These are phyloP conservation scores for Meriones unguiculatus DNA, from an alignment of 2,113 vertebrate genomes.

Conservation along the genomic window DNA sequence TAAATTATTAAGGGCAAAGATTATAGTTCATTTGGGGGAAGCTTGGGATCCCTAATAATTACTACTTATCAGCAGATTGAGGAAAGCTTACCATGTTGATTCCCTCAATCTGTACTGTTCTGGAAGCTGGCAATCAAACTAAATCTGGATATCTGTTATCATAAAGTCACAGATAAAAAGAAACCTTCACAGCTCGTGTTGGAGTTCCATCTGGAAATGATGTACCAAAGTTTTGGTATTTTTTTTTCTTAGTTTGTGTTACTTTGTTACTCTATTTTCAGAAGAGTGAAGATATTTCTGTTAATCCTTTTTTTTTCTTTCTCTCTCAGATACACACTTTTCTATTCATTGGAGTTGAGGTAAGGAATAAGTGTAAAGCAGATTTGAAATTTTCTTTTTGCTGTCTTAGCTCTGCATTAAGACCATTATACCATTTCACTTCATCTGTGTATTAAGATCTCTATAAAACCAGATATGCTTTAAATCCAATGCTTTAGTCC, in stretches of 20 bases:
- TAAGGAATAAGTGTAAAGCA: neutral
- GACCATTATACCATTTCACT: conserved; percentile 39
- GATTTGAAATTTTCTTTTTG: neutral
- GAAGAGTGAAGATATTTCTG: neutral
- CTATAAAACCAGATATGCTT: neutral
- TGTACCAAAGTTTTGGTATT: neutral
- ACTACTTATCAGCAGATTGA: neutral
- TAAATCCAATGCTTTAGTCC: neutral
- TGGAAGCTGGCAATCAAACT: conserved; percentile 37
- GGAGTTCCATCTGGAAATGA: neutral
- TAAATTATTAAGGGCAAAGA: conserved; percentile 64
- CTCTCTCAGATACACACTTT: neutral
- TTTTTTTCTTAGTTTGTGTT: neutral
- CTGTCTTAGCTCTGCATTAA: neutral
- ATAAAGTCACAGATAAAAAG: conserved; percentile 13
- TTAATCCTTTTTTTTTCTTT: conserved; percentile 14
- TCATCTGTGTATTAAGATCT: conserved; percentile 2
- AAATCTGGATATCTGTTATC: conserved; percentile 6
- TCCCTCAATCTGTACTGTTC: conserved; percentile 2
- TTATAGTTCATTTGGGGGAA: conserved; percentile 29
- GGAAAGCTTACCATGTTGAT: conserved; percentile 39
- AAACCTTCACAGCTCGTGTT: neutral
- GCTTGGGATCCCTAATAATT: conserved; percentile 36
- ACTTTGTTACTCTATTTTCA: conserved; percentile 27
- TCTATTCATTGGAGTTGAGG: conserved; percentile 1